Evolutionary conservation across 2,113 vertebrate species (phyloP).

Genomic region (Muntiacus reevesi): DNA sequence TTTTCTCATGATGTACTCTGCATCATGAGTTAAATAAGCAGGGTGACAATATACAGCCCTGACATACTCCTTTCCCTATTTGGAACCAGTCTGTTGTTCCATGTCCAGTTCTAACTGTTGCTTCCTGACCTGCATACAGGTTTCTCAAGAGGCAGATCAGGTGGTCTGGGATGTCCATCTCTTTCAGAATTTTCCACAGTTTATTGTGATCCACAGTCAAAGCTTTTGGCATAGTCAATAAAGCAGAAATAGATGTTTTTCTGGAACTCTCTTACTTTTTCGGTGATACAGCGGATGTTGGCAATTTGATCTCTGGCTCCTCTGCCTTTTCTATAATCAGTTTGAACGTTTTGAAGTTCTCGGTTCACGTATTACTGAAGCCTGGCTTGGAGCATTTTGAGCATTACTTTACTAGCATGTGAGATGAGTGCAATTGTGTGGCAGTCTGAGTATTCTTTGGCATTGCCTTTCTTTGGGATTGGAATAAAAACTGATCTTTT

Average conservation of each 20-base stretch:
- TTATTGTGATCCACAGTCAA: background rate
- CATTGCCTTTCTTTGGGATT: background rate
- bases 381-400: background rate
- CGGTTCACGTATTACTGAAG: accelerated
- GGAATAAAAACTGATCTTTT: background rate
- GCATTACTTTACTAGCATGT: background rate
- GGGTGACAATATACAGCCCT: background rate
- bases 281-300: accelerated
- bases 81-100: background rate
- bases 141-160: background rate
- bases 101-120: background rate
- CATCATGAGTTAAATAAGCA: background rate
- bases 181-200: background rate
- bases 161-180: background rate
- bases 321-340: background rate
- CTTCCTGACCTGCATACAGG: background rate
- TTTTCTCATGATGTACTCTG: background rate
- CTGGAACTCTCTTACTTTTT: background rate
- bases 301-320: background rate
- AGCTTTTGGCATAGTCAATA: background rate
- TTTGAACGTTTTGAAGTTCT: background rate
- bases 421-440: background rate
- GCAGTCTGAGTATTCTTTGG: background rate
- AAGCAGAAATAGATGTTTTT: background rate
- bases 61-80: background rate